Conservation (phyloP, 2,888 invertebrate genomes). For the Opisthograptis luteolata region DNA sequence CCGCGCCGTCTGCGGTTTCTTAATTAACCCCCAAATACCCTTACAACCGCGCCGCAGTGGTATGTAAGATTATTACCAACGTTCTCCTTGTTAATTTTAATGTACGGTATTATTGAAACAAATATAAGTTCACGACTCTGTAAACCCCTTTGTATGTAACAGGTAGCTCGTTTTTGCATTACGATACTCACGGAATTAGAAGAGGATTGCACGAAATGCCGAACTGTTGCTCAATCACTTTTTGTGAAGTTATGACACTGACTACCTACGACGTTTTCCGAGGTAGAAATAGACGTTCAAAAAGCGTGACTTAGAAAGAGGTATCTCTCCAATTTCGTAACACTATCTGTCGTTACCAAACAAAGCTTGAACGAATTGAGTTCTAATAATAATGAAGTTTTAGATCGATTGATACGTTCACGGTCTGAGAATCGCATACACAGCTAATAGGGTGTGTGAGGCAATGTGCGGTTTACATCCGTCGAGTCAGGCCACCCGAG, state of each 20-base stretch:
- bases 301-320: too few species aligned
- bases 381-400: conserved; percentile 26
- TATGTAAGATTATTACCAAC: conserved; percentile 76
- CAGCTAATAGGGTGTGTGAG: conserved; percentile 69
- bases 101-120: conserved; percentile 75
- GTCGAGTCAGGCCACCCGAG: conserved; percentile 73
- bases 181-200: not conserved
- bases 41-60: conserved; percentile 63
- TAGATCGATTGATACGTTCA: conserved; percentile 50
- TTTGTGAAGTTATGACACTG: not conserved
- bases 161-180: conserved; percentile 21
- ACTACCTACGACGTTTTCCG: too few species aligned
- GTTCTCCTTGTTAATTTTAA: conserved; percentile 77
- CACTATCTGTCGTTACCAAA: not conserved
- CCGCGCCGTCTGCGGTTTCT: conserved; percentile 75
- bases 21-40: conserved; percentile 83
- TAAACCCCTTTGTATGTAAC: conserved; percentile 56
- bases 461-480: conserved; percentile 72
- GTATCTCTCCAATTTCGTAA: too few species aligned
- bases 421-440: conserved; percentile 59
- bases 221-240: not conserved
- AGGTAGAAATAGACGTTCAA: too few species aligned
- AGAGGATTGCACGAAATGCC: not conserved
- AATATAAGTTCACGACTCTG: conserved; percentile 58
- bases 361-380: not conserved